phyloP scores from a whole-genome alignment of 2,888 invertebrate genomes.

The Boloria euphrosyne region DNA sequence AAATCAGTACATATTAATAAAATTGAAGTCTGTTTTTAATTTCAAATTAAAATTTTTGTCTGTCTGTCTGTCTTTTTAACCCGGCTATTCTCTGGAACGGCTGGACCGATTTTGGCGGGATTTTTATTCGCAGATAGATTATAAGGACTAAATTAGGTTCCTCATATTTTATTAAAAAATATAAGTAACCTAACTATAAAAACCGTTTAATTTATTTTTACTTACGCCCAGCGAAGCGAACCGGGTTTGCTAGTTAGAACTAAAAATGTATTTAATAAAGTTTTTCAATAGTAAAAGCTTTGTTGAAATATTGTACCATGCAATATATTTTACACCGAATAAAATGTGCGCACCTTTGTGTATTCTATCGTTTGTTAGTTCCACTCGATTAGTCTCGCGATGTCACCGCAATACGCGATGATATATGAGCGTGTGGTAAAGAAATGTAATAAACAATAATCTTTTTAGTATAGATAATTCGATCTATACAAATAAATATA shows the following conservation, averaged over 20 bases:
- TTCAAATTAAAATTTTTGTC: too few relatives aligned
- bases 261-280: not conserved
- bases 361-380: constrained; percentile 33
- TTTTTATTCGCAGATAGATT: too few relatives aligned
- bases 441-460: constrained; percentile 28
- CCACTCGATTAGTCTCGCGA: constrained; percentile 33
- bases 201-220: too few relatives aligned
- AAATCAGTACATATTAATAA: too few relatives aligned
- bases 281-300: constrained; percentile 9
- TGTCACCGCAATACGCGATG: constrained; percentile 32
- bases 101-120: too few relatives aligned
- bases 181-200: too few relatives aligned
- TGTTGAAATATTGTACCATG: constrained; percentile 1
- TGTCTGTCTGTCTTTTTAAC: too few relatives aligned
- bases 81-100: too few relatives aligned
- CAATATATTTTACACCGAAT: constrained; percentile 13
- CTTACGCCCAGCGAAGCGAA: too few relatives aligned
- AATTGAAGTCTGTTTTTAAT: too few relatives aligned
- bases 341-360: constrained; percentile 27
- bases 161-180: too few relatives aligned
- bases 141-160: too few relatives aligned
- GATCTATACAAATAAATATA: constrained; percentile 2
- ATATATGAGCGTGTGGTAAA: constrained; percentile 28
- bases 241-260: not conserved
- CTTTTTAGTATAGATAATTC: constrained; percentile 1